Conservation (phyloP, 1,140 invertebrate genomes). For the Venustaconcha ellipsiformis region DNA sequence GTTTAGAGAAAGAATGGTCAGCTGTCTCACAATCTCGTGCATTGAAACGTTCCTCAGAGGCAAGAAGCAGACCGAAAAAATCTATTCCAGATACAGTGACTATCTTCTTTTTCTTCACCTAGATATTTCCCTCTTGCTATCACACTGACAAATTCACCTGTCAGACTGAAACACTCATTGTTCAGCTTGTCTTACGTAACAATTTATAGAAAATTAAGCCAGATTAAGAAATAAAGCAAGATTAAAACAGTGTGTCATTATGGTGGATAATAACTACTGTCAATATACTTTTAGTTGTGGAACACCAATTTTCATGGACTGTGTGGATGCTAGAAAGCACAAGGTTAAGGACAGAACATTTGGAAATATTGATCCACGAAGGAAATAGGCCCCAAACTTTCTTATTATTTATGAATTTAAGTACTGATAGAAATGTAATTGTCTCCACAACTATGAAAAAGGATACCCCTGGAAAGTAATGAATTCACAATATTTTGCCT, state of each 20-base stretch:
- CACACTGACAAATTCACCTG: background rate
- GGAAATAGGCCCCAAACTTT: no score
- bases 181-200: background rate
- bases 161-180: background rate
- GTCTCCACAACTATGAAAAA: no score
- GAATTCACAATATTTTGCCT: no score
- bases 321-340: no score
- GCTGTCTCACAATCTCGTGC: constrained; percentile 29
- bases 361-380: no score
- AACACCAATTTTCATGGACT: no score
- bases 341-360: no score
- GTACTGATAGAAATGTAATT: no score
- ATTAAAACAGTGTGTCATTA: background rate
- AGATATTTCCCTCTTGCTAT: background rate
- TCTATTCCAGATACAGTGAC: background rate
- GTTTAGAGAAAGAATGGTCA: constrained; percentile 35
- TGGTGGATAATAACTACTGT: no score
- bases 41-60: constrained; percentile 32
- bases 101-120: background rate
- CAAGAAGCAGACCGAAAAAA: background rate
- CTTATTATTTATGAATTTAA: no score
- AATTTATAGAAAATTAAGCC: background rate
- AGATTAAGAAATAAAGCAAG: background rate
- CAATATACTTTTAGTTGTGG: no score
- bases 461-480: no score